Conservation (phyloP, 1,140 invertebrate genomes). For the Ostrea edulis region DNA sequence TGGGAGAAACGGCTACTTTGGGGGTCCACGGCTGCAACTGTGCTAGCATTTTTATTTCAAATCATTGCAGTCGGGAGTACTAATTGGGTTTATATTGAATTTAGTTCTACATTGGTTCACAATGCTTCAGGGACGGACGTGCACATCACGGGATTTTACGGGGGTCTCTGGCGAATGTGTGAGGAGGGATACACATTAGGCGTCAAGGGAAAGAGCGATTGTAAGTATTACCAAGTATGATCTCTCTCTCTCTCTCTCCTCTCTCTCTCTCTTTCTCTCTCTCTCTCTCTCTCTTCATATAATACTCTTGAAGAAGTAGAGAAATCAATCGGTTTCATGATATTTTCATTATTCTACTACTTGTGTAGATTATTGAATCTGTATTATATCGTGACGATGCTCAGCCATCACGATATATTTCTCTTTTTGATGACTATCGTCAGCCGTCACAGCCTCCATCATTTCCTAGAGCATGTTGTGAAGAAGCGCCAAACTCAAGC, state of each 20-base stretch:
- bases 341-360: no score
- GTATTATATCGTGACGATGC: neutral
- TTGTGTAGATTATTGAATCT: neutral
- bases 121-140: slow-evolving; percentile 2
- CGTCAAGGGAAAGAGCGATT: neutral
- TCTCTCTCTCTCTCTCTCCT: no score
- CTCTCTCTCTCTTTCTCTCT: no score
- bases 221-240: slow-evolving; percentile 19
- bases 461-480: neutral
- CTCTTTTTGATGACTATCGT: neutral
- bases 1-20: slow-evolving; percentile 45
- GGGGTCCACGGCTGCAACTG: slow-evolving; percentile 41
- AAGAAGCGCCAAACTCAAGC: neutral
- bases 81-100: slow-evolving; percentile 37
- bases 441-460: neutral
- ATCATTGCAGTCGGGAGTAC: slow-evolving; percentile 47
- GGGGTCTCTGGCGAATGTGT: neutral
- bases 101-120: neutral
- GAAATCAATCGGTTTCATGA: no score
- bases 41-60: slow-evolving; percentile 49
- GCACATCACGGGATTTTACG: neutral
- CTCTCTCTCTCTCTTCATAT: no score
- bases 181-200: neutral
- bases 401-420: neutral
- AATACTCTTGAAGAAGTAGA: no score